Evolutionary conservation across 2,113 vertebrate genomes (phyloP), one percentile per base, ranked within the genome.

Genomic region (Craseonycteris thonglongyai): DNA sequence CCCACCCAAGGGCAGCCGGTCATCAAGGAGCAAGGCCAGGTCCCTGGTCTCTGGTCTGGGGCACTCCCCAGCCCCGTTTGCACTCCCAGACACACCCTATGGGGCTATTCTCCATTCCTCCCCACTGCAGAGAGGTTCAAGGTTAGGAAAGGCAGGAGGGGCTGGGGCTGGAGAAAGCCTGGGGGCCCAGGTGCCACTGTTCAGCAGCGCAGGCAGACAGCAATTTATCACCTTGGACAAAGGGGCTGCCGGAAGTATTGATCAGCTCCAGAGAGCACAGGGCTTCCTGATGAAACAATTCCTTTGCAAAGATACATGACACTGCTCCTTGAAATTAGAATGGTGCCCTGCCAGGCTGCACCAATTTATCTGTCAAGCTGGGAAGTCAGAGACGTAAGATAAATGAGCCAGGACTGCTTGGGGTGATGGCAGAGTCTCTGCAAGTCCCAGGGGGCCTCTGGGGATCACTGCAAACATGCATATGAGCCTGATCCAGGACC

Each of bases 251-350:
- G 68, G 82, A 95, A 97, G 96, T 97, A 98, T 96, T 92, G 97
- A 98, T 95, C 90, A 54, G 65, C 92, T 97, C 93, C 93, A 65
- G 82, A 95, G 81, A 96, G 97, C 88, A 24, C 93, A 94, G 45
- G 80, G 94, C 81, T 96, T 98, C 88, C 97, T 96, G 94, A 96
- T 76, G 84, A 94, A 97, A 96, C 92, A 82, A 97, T 93, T 97
- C 95, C 94, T 95, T 89, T 97, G 81, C 90, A 97, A 97, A 98
- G 97, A 91, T 96, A 97, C 93, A 92, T 88, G 92, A 95, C 93
- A 92, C 58, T 42, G 71, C 93, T 97, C 96, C 95, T 97, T 96
- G 90, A 98, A 98, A 98, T 98, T 92, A 98, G 90, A 97, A 96
- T 54, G 89, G 94, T 97, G 94, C 81, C 72, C 0, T 80, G 97